Conservation (phyloP, 2,113 vertebrate species). For the Dipodomys spectabilis region DNA sequence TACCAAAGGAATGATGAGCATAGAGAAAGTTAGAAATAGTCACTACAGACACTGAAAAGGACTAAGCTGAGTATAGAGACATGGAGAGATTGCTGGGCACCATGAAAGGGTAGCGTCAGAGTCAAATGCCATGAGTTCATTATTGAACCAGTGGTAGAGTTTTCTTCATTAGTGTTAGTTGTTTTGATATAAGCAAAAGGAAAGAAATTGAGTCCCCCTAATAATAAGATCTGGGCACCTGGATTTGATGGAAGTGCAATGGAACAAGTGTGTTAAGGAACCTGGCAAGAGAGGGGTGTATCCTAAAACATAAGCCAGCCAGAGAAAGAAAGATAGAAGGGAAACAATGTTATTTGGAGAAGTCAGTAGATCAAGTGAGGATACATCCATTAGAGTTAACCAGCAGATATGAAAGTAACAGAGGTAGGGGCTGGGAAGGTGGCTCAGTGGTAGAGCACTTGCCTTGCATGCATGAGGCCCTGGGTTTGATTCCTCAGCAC, state of each 20-base stretch:
- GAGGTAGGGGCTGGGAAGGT: too few relatives aligned
- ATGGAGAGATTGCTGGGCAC: neutral
- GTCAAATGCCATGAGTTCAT: neutral
- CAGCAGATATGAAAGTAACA: neutral
- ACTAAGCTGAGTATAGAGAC: neutral
- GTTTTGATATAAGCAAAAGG: conserved; percentile 12
- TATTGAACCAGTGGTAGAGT: neutral
- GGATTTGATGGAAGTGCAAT: neutral
- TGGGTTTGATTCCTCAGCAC: too few relatives aligned
- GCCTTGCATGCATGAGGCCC: too few relatives aligned
- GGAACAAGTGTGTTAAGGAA: neutral
- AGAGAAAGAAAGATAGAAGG: neutral
- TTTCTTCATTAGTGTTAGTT: neutral
- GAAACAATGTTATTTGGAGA: neutral
- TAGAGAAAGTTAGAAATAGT: neutral
- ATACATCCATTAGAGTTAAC: neutral
- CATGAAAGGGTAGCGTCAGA: neutral
- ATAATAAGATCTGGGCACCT: neutral
- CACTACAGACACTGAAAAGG: neutral
- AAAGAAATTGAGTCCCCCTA: neutral
- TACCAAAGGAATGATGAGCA: neutral
- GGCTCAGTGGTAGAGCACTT: too few relatives aligned
- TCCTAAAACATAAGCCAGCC: neutral
- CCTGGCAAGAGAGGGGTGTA: neutral
- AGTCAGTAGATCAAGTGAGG: neutral